A percentile compares a stretch with the other conserved stretches of the same genome.
Conservation (phyloP, 2,113 vertebrate genomes). For the Nesogale talazaci region DNA sequence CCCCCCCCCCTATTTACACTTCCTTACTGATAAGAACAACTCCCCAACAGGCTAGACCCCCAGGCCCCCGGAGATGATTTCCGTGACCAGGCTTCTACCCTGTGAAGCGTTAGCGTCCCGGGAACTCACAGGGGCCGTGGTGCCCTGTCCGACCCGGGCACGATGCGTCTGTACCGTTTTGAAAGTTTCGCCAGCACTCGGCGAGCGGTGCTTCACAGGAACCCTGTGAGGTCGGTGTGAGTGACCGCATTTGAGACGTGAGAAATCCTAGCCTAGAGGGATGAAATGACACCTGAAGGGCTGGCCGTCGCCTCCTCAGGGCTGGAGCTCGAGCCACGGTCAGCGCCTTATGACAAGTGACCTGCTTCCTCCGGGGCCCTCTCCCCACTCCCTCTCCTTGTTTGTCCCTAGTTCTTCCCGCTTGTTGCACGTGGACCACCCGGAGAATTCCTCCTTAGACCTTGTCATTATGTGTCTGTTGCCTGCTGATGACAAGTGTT, state of each 20-base stretch:
- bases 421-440: background rate
- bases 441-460: background rate
- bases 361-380: background rate
- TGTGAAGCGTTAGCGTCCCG: too few species aligned
- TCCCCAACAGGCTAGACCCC: background rate
- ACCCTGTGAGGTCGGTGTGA: background rate
- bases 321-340: background rate
- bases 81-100: background rate
- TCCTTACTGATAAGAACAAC: background rate
- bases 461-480: constrained; percentile 33
- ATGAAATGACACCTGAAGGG: background rate
- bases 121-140: too few species aligned
- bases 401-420: background rate
- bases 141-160: too few species aligned
- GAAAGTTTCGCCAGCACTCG: constrained; percentile 34
- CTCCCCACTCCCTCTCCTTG: background rate
- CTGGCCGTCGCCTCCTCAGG: background rate
- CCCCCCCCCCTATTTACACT: too few species aligned
- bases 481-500: constrained; percentile 2
- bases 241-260: background rate
- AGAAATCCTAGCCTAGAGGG: constrained; percentile 1
- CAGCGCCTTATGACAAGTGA: background rate
- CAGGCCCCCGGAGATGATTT: background rate
- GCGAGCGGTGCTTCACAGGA: constrained; percentile 1
- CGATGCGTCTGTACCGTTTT: background rate